These are phyloP conservation scores for Pogonocichla stellata DNA, from an alignment of 2,113 vertebrate species.

Conservation along the genomic window DNA sequence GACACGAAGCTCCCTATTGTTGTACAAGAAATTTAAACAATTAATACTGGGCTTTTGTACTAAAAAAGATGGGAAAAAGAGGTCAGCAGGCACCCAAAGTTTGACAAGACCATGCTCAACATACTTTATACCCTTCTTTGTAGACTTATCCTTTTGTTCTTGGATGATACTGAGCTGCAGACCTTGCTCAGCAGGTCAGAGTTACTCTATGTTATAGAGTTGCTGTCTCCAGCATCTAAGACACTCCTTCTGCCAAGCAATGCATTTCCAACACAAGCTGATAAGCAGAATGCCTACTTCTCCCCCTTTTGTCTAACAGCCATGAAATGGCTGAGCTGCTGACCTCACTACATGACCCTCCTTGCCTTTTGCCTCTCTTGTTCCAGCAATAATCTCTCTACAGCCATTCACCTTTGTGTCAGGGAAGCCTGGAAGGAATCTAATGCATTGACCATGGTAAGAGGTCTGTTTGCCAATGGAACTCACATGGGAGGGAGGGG, in stretches of 20 bases:
- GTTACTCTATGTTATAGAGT: background rate
- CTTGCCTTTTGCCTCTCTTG: background rate
- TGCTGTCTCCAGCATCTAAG: background rate
- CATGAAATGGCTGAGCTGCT: background rate
- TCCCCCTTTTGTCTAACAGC: background rate
- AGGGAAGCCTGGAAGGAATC: background rate
- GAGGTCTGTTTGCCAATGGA: background rate
- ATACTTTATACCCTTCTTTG: background rate
- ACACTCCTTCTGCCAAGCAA: background rate
- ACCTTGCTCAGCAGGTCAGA: background rate
- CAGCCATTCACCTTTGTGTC: background rate
- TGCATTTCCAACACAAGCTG: background rate
- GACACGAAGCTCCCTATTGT: background rate
- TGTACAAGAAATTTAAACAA: background rate
- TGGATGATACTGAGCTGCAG: background rate
- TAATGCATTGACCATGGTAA: background rate
- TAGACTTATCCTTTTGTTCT: background rate
- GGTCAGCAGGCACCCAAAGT: background rate
- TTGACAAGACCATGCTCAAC: background rate
- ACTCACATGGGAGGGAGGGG: accelerated
- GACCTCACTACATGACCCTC: background rate
- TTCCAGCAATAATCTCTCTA: background rate
- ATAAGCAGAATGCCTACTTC: background rate
- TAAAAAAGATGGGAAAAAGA: background rate
- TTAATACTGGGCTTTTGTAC: background rate